phyloP scores from a whole-genome alignment of 64 coral and sea anemone species.

The Actinia tenebrosa region DNA sequence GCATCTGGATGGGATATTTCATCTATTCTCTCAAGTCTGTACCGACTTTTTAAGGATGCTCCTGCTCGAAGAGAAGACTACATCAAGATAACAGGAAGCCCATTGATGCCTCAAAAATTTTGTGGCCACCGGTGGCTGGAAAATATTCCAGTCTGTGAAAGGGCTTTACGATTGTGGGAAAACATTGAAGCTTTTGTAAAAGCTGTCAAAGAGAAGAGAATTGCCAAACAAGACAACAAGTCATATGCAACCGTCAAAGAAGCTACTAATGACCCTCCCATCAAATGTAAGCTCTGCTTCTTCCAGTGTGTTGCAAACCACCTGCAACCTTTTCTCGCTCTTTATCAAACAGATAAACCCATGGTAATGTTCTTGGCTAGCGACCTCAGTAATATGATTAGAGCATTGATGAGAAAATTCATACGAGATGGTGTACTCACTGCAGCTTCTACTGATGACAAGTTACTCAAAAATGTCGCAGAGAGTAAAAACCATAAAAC shows the following conservation, averaged over 20 bases:
- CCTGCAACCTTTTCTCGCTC: conserved; percentile 49
- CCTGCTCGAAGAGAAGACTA: conserved; percentile 57
- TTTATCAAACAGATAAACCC: conserved; percentile 68
- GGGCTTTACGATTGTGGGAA: conserved; percentile 54
- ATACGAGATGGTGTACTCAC: conserved; percentile 31
- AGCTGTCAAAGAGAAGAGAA: conserved; percentile 40
- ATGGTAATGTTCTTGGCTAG: conserved; percentile 38
- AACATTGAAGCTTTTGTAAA: conserved; percentile 43
- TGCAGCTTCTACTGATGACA: conserved; percentile 32
- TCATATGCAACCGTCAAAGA: conserved; percentile 52
- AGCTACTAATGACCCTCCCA: conserved; percentile 36
- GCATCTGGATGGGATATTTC: conserved; percentile 48
- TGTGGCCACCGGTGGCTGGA: conserved; percentile 51
- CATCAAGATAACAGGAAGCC: conserved; percentile 28
- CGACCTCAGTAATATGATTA: conserved; percentile 45
- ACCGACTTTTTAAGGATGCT: conserved; percentile 58
- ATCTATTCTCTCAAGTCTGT: conserved; percentile 45
- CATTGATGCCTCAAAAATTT: conserved; percentile 47
- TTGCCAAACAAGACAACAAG: conserved; percentile 59
- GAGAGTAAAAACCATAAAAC: conserved; percentile 31
- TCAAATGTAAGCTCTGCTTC: conserved; percentile 47
- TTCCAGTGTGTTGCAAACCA: conserved; percentile 50
- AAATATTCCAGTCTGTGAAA: conserved; percentile 68
- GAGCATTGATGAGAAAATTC: conserved; percentile 48
- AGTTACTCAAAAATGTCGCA: conserved; percentile 29